A percentile compares a stretch with the other conserved stretches of the same genome.
These are phyloP conservation scores for Sarcophaga peregrina DNA, from an alignment of 1,140 invertebrate genomes.

Conservation along the genomic window DNA sequence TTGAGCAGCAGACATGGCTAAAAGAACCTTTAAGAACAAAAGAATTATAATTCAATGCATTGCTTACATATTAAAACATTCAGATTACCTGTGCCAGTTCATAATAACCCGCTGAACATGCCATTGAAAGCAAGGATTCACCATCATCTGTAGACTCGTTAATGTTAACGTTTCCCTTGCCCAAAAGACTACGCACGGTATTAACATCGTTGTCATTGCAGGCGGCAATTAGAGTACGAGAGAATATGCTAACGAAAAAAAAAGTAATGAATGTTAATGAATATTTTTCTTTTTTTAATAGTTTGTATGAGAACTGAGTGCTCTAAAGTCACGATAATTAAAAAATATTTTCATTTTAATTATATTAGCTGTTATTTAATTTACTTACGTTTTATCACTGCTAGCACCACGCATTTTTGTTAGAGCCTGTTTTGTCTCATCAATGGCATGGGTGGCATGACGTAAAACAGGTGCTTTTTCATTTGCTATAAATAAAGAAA, in stretches of 20 bases:
- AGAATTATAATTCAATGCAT: background rate
- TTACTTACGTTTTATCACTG: conserved; percentile 63
- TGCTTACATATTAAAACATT: background rate
- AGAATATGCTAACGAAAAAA: conserved; percentile 58
- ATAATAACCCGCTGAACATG: conserved; percentile 93
- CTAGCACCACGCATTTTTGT: conserved; percentile 93
- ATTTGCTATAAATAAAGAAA: conserved; percentile 71
- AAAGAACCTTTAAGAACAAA: conserved; percentile 76
- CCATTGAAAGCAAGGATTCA: conserved; percentile 89
- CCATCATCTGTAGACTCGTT: conserved; percentile 94
- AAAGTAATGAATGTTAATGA: background rate
- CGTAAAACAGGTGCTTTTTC: conserved; percentile 71
- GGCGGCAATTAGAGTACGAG: conserved; percentile 69
- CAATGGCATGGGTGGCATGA: conserved; percentile 75
- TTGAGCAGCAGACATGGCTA: conserved; percentile 97
- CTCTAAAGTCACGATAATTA: too few relatives aligned
- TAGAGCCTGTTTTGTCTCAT: conserved; percentile 94
- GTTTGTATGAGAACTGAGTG: background rate
- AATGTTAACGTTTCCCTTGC: conserved; percentile 86
- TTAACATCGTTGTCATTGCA: conserved; percentile 93
- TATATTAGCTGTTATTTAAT: too few relatives aligned
- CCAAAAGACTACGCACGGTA: conserved; percentile 87
- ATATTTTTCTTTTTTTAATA: background rate
- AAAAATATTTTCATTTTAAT: too few relatives aligned
- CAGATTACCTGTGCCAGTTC: conserved; percentile 84